phyloP scores from a whole-genome alignment of 2,797 vertebrate genomes.

The Phoebastria nigripes region DNA sequence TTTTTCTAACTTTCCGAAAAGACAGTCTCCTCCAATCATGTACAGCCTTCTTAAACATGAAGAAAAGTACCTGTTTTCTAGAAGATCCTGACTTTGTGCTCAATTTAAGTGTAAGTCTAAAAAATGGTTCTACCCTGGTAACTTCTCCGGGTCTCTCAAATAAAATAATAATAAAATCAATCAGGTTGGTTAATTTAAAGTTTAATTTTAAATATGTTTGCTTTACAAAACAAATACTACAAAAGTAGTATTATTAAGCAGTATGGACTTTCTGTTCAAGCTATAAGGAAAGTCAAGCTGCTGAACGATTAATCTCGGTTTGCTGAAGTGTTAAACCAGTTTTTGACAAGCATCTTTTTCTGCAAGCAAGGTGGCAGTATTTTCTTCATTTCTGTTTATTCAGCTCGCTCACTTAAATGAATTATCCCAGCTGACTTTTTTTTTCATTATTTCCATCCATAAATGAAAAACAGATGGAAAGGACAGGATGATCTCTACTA shows the following conservation, averaged over 20 bases:
- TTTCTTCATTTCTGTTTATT: neutral
- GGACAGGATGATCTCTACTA: neutral
- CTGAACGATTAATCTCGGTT: neutral
- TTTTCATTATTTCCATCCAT: neutral
- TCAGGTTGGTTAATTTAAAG: neutral
- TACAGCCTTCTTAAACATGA: neutral
- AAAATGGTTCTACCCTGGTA: neutral
- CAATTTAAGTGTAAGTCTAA: neutral
- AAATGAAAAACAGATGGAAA: neutral
- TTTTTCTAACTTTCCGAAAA: neutral
- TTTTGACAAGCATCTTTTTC: neutral
- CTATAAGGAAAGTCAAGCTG: neutral
- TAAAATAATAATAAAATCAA: neutral
- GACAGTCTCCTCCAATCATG: neutral
- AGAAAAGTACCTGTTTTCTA: neutral
- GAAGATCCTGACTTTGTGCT: neutral
- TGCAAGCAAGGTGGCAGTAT: neutral
- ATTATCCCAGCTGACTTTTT: neutral
- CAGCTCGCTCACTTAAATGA: neutral
- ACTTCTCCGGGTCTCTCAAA: neutral
- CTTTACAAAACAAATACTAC: neutral
- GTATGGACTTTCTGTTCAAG: neutral
- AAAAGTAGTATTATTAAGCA: neutral
- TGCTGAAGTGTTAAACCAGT: neutral
- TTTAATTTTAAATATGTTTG: neutral